Evolutionary conservation across 1,140 invertebrate species (phyloP).

Genomic region (Schlechtendalia chinensis): DNA sequence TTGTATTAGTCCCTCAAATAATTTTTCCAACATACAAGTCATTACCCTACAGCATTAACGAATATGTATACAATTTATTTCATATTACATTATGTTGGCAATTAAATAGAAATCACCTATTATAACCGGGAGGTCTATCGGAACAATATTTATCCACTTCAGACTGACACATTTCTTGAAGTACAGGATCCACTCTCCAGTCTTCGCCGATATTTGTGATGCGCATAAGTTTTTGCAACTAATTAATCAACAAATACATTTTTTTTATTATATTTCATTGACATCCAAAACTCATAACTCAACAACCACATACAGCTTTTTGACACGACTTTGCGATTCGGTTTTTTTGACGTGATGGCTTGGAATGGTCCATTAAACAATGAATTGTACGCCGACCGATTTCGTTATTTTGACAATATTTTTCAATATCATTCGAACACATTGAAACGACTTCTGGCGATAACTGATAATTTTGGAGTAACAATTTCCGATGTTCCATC

Average conservation of each 20-base stretch:
- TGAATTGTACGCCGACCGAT: conserved; percentile 87
- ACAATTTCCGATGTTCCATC: conserved; percentile 81
- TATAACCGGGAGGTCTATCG: conserved; percentile 55
- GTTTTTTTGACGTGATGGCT: conserved; percentile 62
- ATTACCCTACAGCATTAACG: conserved; percentile 66
- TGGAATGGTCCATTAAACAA: conserved; percentile 90
- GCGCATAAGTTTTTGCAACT: conserved; percentile 75
- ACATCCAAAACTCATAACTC: neutral
- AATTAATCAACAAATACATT: neutral
- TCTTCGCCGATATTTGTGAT: conserved; percentile 82
- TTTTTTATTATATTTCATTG: neutral
- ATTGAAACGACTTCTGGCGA: conserved; percentile 87
- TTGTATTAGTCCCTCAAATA: conserved; percentile 82
- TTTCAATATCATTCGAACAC: conserved; percentile 82
- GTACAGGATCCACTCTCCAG: conserved; percentile 87
- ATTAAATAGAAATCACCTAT: conserved; percentile 8
- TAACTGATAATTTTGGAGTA: conserved; percentile 90
- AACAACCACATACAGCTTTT: conserved; percentile 61
- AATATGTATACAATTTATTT: no score
- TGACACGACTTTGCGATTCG: conserved; percentile 67
- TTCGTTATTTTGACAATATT: conserved; percentile 70
- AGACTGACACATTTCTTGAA: conserved; percentile 79
- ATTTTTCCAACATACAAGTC: conserved; percentile 89
- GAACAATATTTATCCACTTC: conserved; percentile 74
- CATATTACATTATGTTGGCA: no score